A percentile compares a stretch with the other conserved stretches of the same genome.
Evolutionary conservation across 2,797 vertebrate species (phyloP).

Genomic region (Diplodus sargus): DNA sequence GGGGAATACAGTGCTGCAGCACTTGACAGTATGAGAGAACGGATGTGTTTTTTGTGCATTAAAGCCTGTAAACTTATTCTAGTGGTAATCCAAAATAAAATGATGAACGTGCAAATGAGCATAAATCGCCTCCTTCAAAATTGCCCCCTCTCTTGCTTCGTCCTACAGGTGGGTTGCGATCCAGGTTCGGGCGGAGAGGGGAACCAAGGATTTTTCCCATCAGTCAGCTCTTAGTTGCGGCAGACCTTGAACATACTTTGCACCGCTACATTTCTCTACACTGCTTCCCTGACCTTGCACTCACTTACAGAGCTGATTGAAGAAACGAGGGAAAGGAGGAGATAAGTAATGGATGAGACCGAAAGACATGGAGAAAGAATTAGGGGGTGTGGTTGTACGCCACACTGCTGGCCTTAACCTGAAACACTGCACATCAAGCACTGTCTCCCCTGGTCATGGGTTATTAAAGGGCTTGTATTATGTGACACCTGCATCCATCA

Average conservation of each 20-base stretch:
- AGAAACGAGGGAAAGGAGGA: conserved; percentile 13
- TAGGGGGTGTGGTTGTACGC: conserved; percentile 10
- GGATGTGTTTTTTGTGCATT: too few relatives aligned
- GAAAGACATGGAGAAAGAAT: conserved; percentile 4
- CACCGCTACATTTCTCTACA: conserved; percentile 23
- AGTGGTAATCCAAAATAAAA: too few relatives aligned
- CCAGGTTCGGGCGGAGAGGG: conserved; percentile 24
- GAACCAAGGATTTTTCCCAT: conserved; percentile 39
- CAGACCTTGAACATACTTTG: conserved; percentile 56
- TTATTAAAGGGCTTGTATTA: conserved; percentile 62
- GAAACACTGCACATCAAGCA: conserved; percentile 30
- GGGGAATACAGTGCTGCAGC: too few relatives aligned
- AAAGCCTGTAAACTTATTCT: too few relatives aligned
- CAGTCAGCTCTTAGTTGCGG: conserved; percentile 48
- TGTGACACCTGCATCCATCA: conserved; percentile 53
- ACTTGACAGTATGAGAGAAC: too few relatives aligned
- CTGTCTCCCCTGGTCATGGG: conserved; percentile 42
- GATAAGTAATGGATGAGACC: background rate
- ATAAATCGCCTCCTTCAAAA: too few relatives aligned
- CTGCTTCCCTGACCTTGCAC: conserved; percentile 48
- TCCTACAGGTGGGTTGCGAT: background rate
- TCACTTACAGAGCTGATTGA: conserved; percentile 28
- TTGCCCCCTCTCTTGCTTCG: too few relatives aligned
- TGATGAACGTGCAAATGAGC: too few relatives aligned
- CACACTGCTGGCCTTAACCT: conserved; percentile 19